A percentile compares a stretch with the other conserved stretches of the same genome.
Evolutionary conservation across 2,797 vertebrate species (phyloP).

Genomic region (Antrozous pallidus): DNA sequence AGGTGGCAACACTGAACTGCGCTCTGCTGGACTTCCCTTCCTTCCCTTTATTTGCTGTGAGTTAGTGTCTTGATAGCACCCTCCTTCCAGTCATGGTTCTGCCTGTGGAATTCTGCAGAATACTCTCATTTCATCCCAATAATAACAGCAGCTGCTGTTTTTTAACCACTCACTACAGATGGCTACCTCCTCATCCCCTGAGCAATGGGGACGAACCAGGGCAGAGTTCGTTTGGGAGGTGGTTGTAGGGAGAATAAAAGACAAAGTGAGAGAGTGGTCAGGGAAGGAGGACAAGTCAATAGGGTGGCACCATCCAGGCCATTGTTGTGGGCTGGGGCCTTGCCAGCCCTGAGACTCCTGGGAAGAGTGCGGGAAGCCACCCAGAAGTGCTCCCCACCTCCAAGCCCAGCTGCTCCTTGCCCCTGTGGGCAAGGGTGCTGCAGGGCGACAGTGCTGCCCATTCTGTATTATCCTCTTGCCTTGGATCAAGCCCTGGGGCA

Average conservation of each 20-base stretch:
- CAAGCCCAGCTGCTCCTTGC: neutral
- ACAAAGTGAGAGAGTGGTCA: neutral
- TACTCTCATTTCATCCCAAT: neutral
- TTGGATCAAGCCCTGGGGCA: neutral
- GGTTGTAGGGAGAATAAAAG: neutral
- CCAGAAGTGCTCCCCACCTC: neutral
- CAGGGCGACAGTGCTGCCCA: accelerated
- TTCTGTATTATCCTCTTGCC: too few relatives aligned
- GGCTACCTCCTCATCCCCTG: too few relatives aligned
- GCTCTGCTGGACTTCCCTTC: neutral
- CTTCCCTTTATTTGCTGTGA: neutral
- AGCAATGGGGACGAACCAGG: accelerated
- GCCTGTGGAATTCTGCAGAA: neutral
- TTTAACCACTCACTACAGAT: neutral
- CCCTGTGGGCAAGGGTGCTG: neutral
- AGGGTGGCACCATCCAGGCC: accelerated
- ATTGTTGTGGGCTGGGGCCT: neutral
- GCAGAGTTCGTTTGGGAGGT: neutral
- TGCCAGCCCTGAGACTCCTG: neutral
- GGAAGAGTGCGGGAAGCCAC: neutral
- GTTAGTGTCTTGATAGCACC: neutral
- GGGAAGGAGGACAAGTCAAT: neutral
- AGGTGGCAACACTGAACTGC: too few relatives aligned
- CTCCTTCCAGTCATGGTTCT: neutral
- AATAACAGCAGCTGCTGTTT: neutral